Percentiles rank a stretch among this genome's conserved stretches.
Evolutionary conservation across 2,797 vertebrate species (phyloP).

Genomic region (Characodon lateralis): DNA sequence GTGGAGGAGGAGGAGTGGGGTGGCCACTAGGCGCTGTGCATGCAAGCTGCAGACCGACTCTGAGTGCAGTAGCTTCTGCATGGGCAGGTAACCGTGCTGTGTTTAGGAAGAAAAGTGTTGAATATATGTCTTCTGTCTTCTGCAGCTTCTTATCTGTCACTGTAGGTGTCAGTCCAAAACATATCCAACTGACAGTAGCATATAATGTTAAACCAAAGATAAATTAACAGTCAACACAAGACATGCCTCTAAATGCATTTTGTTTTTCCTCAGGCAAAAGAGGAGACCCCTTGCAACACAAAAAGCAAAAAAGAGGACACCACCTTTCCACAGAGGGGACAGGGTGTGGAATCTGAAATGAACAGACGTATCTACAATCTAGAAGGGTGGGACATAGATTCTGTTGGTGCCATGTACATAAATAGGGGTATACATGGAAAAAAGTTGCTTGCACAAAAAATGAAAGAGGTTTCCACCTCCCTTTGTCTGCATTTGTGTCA

Average conservation of each 20-base stretch:
- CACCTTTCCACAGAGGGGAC: background rate
- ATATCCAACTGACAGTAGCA: background rate
- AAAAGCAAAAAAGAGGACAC: background rate
- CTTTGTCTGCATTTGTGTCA: background rate
- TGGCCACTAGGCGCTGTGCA: conserved; percentile 60
- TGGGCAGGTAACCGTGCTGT: conserved; percentile 59
- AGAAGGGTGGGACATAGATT: too few species aligned
- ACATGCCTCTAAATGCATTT: background rate
- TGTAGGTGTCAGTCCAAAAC: too few species aligned
- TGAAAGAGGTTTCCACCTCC: background rate
- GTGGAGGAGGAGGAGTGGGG: conserved; percentile 7
- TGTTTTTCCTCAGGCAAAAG: background rate
- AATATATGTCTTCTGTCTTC: too few species aligned
- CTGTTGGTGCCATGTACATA: background rate
- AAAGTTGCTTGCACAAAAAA: background rate
- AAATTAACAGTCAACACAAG: too few species aligned
- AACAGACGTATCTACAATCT: background rate
- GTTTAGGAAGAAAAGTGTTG: too few species aligned
- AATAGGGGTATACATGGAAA: background rate
- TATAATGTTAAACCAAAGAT: background rate
- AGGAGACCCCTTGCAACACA: background rate
- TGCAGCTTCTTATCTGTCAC: too few species aligned
- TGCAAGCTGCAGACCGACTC: conserved; percentile 60
- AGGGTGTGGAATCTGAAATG: conserved; percentile 2
- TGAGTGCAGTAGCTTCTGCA: conserved; percentile 73